Conservation (phyloP, 2,797 vertebrate species). For the Coregonus ussuriensis region DNA sequence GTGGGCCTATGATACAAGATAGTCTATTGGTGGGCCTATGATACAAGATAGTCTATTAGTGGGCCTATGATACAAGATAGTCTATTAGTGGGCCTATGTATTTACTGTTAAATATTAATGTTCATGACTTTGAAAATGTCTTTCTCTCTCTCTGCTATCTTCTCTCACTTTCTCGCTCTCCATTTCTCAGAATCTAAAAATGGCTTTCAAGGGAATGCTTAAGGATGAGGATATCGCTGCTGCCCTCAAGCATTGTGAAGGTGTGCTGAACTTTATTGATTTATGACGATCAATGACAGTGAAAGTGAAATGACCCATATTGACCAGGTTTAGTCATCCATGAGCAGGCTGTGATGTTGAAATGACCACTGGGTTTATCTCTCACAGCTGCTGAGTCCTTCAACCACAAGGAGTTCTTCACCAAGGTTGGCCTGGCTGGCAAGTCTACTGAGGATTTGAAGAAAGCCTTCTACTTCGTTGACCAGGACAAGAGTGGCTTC, state of each 20-base stretch:
- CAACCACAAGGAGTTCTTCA: conserved; percentile 71
- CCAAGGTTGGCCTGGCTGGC: conserved; percentile 64
- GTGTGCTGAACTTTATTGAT: conserved; percentile 48
- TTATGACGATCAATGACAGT: background rate
- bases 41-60: background rate
- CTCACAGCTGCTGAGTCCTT: conserved; percentile 69
- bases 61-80: background rate
- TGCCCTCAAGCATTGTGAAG: conserved; percentile 67
- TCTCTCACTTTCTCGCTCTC: conserved; percentile 18
- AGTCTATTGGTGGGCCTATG: background rate
- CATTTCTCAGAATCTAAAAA: conserved; percentile 48
- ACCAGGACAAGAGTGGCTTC: conserved; percentile 70
- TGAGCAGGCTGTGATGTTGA: background rate
- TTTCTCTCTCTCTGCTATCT: background rate
- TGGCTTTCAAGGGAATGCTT: conserved; percentile 72
- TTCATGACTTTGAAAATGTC: background rate
- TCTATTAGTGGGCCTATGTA: background rate
- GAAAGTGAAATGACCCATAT: background rate
- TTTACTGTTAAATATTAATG: background rate
- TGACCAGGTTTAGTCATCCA: no score
- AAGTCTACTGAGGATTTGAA: conserved; percentile 65
- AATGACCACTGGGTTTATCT: background rate
- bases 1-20: background rate
- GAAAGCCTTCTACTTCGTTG: conserved; percentile 68
- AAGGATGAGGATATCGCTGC: conserved; percentile 69